Evolutionary conservation across 2,797 vertebrate species (phyloP).

Genomic region (Sphenopsis melanotis): DNA sequence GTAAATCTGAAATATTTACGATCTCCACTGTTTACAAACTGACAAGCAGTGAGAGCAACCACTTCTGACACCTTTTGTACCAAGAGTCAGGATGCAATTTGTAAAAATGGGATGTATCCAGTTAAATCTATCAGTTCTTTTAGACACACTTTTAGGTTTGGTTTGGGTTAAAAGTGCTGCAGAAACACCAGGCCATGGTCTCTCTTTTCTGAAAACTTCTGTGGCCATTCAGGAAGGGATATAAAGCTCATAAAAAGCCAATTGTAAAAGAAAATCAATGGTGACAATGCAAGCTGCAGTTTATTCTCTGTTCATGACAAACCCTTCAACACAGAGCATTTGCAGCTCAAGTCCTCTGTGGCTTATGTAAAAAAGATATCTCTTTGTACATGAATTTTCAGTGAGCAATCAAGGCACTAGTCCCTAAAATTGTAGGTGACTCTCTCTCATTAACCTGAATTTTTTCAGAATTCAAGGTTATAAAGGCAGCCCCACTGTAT

Average conservation of each 20-base stretch:
- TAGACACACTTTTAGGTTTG: neutral
- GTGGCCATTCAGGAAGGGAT: neutral
- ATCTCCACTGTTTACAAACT: rapidly evolving
- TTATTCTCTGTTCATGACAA: neutral
- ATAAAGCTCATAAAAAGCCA: neutral
- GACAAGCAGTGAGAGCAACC: neutral
- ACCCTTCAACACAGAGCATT: neutral
- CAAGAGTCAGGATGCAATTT: neutral
- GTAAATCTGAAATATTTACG: neutral
- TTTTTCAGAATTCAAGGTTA: neutral
- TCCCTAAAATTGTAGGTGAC: neutral
- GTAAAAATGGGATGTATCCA: neutral
- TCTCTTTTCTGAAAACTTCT: neutral
- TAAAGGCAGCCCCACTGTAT: neutral
- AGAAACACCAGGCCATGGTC: neutral
- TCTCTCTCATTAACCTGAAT: neutral
- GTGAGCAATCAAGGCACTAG: neutral
- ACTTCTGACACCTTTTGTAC: neutral
- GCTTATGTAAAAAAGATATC: neutral
- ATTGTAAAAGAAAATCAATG: neutral
- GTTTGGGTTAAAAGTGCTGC: neutral
- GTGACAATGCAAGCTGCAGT: neutral
- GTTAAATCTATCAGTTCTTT: neutral
- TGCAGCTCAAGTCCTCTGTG: neutral
- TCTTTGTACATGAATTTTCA: neutral